Evolutionary conservation across 1,140 invertebrate genomes (phyloP), one percentile per base, ranked within the genome.

Genomic region (Stenopsyche tienmushanensis): DNA sequence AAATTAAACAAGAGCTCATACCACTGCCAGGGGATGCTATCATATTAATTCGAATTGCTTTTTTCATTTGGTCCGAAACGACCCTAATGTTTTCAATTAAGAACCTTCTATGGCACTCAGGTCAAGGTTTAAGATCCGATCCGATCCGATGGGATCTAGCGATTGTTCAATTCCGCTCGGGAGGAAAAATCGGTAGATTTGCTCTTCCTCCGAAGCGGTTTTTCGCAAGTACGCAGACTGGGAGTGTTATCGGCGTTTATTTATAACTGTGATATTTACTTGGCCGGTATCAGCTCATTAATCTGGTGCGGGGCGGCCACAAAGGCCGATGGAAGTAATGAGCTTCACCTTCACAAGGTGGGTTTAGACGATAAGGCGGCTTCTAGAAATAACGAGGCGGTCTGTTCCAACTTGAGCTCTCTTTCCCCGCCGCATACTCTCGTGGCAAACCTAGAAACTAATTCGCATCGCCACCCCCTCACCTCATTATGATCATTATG

Each of bases 201-300:
- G 3, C 15, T 50, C 21, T 50, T 20, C n/a, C n/a, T n/a, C n/a
- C n/a, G n/a, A n/a, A n/a, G n/a, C n/a, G n/a, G n/a, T n/a, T n/a
- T n/a, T n/a, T n/a, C n/a, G n/a, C n/a, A n/a, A n/a, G n/a, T n/a
- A 50, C 47, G 47, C 21, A 5, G 3, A 3, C 15, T 20, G 7
- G 3, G 5, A 3, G 52, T 23, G 18, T 54, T 54, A 54, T 54
- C 52, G 52, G 20, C 15, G 58, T 34, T 50, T 62, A 62, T 62
- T 49, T 49, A 62, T 62, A 45, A 41, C 24, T 26, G 44, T 18
- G 29, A 58, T 58, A 58, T 58, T 58, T 44, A 58, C 52, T 39
- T 24, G 53, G 57, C 25, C 25, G 62, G 47, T 68, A 68, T 68
- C 66, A 62, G 62, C 54, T 68, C 62, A 62, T 68, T 64, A 68